phyloP scores from a whole-genome alignment of 1,140 invertebrate species.

The Gryon sp. region DNA sequence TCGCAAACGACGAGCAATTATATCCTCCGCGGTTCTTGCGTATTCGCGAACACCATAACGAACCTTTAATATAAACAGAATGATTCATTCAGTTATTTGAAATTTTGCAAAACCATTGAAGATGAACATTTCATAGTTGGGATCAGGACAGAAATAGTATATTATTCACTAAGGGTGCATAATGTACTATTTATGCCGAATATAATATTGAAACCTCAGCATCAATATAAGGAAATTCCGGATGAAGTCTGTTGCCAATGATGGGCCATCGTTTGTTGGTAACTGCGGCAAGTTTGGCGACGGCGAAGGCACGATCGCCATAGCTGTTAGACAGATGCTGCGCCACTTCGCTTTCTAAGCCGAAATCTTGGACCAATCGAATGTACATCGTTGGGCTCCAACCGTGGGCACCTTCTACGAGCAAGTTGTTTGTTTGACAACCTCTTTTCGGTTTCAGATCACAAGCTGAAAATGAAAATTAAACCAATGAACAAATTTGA shows the following conservation, averaged over 20 bases:
- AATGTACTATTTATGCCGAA: too few species aligned
- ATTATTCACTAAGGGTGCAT: too few species aligned
- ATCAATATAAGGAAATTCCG: conserved; percentile 99
- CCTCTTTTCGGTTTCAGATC: conserved; percentile 84
- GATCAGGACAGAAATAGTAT: background rate
- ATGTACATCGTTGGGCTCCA: conserved; percentile 99
- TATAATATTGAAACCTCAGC: conserved; percentile 85
- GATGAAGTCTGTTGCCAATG: conserved; percentile 96
- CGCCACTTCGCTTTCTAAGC: conserved; percentile 94
- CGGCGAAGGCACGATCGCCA: conserved; percentile 98
- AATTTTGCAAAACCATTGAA: too few species aligned
- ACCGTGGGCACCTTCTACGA: conserved; percentile 96
- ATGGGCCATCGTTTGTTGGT: conserved; percentile 98
- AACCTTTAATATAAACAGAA: conserved; percentile 80
- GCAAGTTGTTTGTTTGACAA: conserved; percentile 92
- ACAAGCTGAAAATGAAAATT: conserved; percentile 84
- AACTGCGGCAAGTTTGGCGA: conserved; percentile 95
- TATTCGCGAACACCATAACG: conserved; percentile 97
- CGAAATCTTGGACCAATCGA: conserved; percentile 95
- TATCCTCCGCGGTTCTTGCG: conserved; percentile 96
- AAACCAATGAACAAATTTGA: background rate
- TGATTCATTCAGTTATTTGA: too few species aligned
- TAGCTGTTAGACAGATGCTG: conserved; percentile 98
- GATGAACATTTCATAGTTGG: too few species aligned
- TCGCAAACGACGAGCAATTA: conserved; percentile 95